Evolutionary conservation across 2,888 invertebrate genomes (phyloP).

Genomic region (Melanotus villosus): DNA sequence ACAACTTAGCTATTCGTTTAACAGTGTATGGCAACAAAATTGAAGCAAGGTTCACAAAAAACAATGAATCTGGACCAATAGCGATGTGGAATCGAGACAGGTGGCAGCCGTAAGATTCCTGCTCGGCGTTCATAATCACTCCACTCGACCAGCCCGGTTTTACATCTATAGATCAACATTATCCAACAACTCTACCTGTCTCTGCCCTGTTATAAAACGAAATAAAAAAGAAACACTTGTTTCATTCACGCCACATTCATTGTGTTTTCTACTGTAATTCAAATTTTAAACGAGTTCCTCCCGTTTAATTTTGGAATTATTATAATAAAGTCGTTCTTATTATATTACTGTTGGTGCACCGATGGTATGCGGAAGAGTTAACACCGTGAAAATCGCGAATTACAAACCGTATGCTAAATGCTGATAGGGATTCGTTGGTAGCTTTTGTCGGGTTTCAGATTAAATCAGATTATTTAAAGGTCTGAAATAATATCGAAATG

Average conservation of each 20-base stretch:
- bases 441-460: not conserved
- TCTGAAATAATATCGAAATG: not conserved
- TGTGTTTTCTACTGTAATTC: conserved; percentile 13
- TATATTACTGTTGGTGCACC: not conserved
- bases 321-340: not conserved
- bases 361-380: not conserved
- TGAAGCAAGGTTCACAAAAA: conserved; percentile 57
- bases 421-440: too few relatives aligned
- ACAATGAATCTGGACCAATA: conserved; percentile 66
- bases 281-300: not conserved
- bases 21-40: conserved; percentile 54
- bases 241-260: conserved; percentile 32
- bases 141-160: conserved; percentile 55
- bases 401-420: too few relatives aligned
- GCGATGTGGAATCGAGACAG: conserved; percentile 64
- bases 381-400: too few relatives aligned
- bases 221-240: conserved; percentile 19
- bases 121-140: conserved; percentile 63
- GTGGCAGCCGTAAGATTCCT: conserved; percentile 66
- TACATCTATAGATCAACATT: conserved; percentile 41
- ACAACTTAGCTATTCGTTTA: conserved; percentile 43
- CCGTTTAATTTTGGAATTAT: not conserved
- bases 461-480: not conserved
- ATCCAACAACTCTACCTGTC: conserved; percentile 37
- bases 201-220: conserved; percentile 8